Evolutionary conservation across 1,140 invertebrate genomes (phyloP), one percentile per base, ranked within the genome.

Genomic region (Drosophila carrolli): DNA sequence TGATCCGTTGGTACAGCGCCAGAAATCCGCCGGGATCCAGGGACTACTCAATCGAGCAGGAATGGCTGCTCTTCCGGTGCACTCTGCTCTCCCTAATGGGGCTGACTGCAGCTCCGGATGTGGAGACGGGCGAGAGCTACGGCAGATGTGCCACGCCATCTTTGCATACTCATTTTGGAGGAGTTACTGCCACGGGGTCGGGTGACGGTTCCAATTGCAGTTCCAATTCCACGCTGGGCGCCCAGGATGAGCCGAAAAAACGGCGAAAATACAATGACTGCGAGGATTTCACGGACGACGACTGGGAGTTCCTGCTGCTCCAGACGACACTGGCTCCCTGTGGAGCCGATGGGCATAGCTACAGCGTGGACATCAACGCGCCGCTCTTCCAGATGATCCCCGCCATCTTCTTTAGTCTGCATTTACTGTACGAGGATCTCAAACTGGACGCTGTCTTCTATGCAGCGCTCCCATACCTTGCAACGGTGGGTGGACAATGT

Each of bases 401-500:
- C 13, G 92, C 96, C 32, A 94, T 98, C 29, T 93, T 98, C 44
- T 97, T 96, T 92, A 94, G 96, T 0, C 93, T 99, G 38, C 98
- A 99, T 93, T 93, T 98, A 10, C 93, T 98, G 0, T 98, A 98
- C 92, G 98, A 98, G 94, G 97, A 98, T 88, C 93, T 98, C 1
- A 98, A 98, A 92, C 91, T 98, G 38, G 96, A 97, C 84, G 93
- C 94, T 1, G 93, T 97, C 2, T 93, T 96, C 67, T 94, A 94
- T 19, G 94, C 96, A 59, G 95, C 96, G 72, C 92, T 97, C 54
- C 93, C 94, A 47, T 93, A 95, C 0, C 83, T 99, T 19, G 96
- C 95, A 0, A 80, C 90, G 75, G 91, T 91, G 37, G 56, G 55
- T 62, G 10, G 0, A 8, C 2, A 9, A 14, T 0, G 6, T 2